A percentile compares a stretch with the other conserved stretches of the same genome.
Conservation (phyloP, 2,113 vertebrate species). For the Tinamus guttatus region DNA sequence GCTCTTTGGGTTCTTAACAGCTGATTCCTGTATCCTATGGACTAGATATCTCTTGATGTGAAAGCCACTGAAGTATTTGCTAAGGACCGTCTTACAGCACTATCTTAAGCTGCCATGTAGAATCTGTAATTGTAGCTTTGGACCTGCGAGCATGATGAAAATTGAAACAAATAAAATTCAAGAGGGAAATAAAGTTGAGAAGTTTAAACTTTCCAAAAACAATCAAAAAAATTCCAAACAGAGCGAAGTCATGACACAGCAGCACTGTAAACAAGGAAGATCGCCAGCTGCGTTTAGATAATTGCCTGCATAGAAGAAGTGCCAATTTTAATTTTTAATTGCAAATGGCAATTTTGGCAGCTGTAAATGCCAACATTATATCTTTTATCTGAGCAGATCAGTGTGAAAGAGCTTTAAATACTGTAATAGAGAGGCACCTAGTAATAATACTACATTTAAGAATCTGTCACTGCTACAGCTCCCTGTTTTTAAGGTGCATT, state of each 20-base stretch:
- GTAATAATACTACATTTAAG: background rate
- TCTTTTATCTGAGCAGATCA: slow-evolving; percentile 59
- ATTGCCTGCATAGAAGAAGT: slow-evolving; percentile 72
- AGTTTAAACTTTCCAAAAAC: slow-evolving; percentile 44
- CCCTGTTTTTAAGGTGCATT: background rate
- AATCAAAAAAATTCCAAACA: slow-evolving; percentile 57
- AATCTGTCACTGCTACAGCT: background rate
- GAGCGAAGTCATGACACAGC: slow-evolving; percentile 71
- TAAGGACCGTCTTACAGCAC: background rate
- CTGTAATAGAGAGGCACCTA: slow-evolving; percentile 5
- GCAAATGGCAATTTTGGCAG: slow-evolving; percentile 83
- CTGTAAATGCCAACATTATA: slow-evolving; percentile 65
- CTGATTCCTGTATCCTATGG: background rate
- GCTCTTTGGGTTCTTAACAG: background rate
- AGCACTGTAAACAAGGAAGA: slow-evolving; percentile 76
- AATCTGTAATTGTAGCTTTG: background rate
- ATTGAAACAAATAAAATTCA: background rate
- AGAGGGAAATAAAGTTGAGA: slow-evolving; percentile 16
- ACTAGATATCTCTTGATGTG: background rate
- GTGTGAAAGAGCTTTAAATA: slow-evolving; percentile 60
- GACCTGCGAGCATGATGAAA: background rate
- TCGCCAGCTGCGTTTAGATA: slow-evolving; percentile 79
- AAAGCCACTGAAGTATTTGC: background rate
- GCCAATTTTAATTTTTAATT: slow-evolving; percentile 84
- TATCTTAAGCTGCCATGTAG: background rate